Evolutionary conservation across 2,113 vertebrate species (phyloP).

Genomic region (Barbus barbus): DNA sequence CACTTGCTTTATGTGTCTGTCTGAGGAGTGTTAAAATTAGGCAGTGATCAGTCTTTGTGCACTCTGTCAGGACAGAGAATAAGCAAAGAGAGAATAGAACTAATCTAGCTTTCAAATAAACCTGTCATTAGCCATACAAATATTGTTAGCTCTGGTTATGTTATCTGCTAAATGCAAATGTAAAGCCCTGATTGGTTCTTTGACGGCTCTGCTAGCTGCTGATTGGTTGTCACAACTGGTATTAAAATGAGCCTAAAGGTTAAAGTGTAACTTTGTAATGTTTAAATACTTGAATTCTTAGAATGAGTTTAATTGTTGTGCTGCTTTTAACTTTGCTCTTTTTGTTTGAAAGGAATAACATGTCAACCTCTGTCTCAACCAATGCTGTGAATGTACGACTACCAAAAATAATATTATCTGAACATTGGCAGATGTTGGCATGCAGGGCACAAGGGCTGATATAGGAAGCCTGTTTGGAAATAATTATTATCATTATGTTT

Average conservation of each 20-base stretch:
- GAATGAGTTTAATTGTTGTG: background rate
- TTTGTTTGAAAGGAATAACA: background rate
- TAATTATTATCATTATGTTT: background rate
- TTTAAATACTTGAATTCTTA: background rate
- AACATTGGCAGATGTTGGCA: background rate
- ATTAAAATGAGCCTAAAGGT: background rate
- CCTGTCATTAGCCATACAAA: background rate
- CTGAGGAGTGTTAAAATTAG: background rate
- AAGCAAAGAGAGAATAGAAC: background rate
- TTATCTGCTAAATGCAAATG: background rate
- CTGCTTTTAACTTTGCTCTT: background rate
- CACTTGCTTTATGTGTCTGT: constrained; percentile 45
- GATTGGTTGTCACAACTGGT: background rate
- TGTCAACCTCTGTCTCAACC: background rate
- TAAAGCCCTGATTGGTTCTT: background rate
- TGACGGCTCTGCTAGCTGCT: background rate
- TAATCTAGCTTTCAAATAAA: background rate
- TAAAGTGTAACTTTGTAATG: background rate
- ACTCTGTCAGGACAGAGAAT: background rate
- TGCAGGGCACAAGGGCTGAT: background rate
- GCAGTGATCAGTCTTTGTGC: constrained; percentile 1
- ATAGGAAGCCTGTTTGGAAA: background rate
- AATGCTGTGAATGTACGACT: background rate
- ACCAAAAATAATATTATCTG: background rate
- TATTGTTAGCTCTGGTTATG: background rate